phyloP scores from a whole-genome alignment of 2,888 invertebrate species.

The Chouioia cunea region DNA sequence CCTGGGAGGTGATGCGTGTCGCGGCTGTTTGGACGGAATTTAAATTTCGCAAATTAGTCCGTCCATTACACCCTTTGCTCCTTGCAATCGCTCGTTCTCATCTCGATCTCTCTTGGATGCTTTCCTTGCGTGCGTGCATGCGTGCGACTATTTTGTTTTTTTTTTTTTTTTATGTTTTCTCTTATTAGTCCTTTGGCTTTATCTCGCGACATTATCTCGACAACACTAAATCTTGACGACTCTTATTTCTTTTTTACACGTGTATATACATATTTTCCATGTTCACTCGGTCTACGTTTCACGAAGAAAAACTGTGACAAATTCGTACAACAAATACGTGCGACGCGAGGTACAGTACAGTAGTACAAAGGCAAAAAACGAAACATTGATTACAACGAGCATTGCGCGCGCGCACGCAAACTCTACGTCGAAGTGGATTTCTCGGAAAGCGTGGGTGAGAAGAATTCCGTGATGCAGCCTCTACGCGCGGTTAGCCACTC shows the following conservation, averaged over 20 bases:
- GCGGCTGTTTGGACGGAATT: slow-evolving; percentile 62
- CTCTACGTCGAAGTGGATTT: not conserved
- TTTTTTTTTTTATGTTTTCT: slow-evolving; percentile 32
- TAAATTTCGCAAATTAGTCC: slow-evolving; percentile 68
- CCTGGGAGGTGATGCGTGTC: slow-evolving; percentile 35
- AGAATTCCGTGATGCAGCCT: no score
- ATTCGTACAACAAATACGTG: slow-evolving; percentile 13
- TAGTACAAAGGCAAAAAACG: no score
- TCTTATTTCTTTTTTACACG: slow-evolving; percentile 8
- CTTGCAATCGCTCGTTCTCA: slow-evolving; percentile 44
- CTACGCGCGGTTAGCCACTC: no score
- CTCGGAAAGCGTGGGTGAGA: slow-evolving; percentile 36
- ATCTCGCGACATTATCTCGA: slow-evolving; percentile 17
- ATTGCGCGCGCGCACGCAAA: no score
- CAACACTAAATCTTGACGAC: slow-evolving; percentile 1
- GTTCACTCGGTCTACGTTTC: no score
- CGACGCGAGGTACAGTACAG: slow-evolving; percentile 13
- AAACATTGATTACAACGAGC: no score
- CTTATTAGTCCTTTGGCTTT: slow-evolving; percentile 26
- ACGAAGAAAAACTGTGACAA: slow-evolving; percentile 9
- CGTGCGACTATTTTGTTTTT: not conserved
- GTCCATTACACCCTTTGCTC: slow-evolving; percentile 65
- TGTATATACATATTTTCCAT: no score
- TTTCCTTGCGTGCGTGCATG: not conserved
- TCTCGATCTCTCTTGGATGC: slow-evolving; percentile 18